phyloP scores from a whole-genome alignment of 2,888 invertebrate genomes.

The Homarus gammarus region DNA sequence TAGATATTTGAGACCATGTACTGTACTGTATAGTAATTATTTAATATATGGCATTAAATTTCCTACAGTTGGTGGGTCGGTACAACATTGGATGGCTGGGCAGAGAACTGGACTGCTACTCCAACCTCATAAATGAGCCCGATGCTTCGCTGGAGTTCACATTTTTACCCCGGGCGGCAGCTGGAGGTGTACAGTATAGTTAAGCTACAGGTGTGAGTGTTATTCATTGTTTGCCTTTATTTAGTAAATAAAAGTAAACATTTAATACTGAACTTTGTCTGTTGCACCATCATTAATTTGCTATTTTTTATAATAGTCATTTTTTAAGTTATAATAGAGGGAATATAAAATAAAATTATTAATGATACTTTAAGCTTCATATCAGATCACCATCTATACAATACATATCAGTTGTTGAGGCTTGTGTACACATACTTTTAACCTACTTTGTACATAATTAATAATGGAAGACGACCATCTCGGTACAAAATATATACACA shows the following conservation, averaged over 20 bases:
- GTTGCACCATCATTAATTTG: too few relatives aligned
- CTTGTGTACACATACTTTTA: constrained; percentile 42
- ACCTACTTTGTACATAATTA: constrained; percentile 68
- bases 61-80: constrained; percentile 59
- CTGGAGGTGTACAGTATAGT: not conserved
- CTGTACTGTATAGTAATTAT: too few relatives aligned
- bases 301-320: too few relatives aligned
- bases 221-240: too few relatives aligned
- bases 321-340: not conserved
- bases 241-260: too few relatives aligned
- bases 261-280: too few relatives aligned
- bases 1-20: too few relatives aligned
- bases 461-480: constrained; percentile 59
- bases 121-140: constrained; percentile 75
- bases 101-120: constrained; percentile 64
- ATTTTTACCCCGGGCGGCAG: constrained; percentile 39
- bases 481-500: constrained; percentile 66
- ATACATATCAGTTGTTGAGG: constrained; percentile 32
- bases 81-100: constrained; percentile 66
- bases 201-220: too few relatives aligned
- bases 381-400: constrained; percentile 23
- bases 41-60: too few relatives aligned
- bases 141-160: constrained; percentile 63
- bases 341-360: not conserved
- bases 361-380: constrained; percentile 23